Base-by-base conservation (phyloP, 1,140 invertebrate species). In the Pemphigus obesinymphae region DNA sequence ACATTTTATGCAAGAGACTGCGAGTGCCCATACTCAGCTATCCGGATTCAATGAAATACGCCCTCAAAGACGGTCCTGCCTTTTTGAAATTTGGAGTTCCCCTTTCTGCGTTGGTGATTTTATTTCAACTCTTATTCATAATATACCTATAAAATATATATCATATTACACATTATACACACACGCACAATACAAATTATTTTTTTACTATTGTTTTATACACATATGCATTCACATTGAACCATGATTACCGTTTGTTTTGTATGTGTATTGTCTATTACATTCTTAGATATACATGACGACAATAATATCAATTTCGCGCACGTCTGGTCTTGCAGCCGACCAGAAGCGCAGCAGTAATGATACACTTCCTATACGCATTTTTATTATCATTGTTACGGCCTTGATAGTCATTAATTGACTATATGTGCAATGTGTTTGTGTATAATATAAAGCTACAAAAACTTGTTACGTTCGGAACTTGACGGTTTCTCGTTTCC, bases 21-120 rank as follows among this genome's bases (percentile, higher is more conserved):
- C 86, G 87, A 11, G 89, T 91, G 48, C 90, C 90, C 0, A 88
- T 90, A 37, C 87, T 92, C 23, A 89, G 89, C 63, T 92, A 92
- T 85, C 91, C 91, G 0, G 89, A 90, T 68, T 89, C 91, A 7
- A 92, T 92, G 89, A 88, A 89, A 82, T 85, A 89, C 20, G 91
- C 91, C 0, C 85, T 92, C 20, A 85, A 89, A 84, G 87, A 88
- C 45, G 91, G 92, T 3, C 92, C 92, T 5, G 82, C 86, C 3
- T 86, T 85, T 5, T 86, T 92, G 50, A 87, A 88, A 73, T 86
- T 86, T 53, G 88, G 92, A 81, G 90, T 92, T 29, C 80, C 80
- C 40, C 83, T 84, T n/a, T 85, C 86, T n/a, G 84, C 84, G 86
- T 87, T 83, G 84, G 85, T 85, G 43, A 45, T 66, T 68, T 80